phyloP scores from a whole-genome alignment of 1,140 invertebrate species.

The Saccostrea echinata region DNA sequence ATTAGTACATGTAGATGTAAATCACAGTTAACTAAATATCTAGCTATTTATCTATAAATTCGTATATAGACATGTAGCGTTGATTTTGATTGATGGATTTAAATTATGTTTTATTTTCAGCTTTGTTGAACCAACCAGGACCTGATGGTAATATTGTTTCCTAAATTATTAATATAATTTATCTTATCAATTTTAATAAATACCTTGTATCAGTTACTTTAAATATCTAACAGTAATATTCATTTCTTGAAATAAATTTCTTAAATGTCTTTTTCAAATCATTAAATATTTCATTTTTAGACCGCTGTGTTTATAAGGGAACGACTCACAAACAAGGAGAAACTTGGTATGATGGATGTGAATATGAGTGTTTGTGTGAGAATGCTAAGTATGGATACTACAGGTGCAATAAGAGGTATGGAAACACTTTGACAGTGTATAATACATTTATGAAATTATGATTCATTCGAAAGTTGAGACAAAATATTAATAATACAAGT shows the following conservation, averaged over 20 bases:
- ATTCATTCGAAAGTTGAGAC: too few relatives aligned
- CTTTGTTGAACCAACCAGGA: constrained; percentile 41
- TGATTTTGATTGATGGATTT: not conserved
- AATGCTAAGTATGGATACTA: constrained; percentile 70
- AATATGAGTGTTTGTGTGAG: constrained; percentile 70
- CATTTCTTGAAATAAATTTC: too few relatives aligned
- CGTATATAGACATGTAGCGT: not conserved
- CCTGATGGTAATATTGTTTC: not conserved
- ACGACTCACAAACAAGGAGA: constrained; percentile 67
- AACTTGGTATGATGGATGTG: constrained; percentile 69
- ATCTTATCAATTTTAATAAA: not conserved
- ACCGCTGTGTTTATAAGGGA: constrained; percentile 72
- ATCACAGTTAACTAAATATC: not conserved
- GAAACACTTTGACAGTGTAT: not conserved
- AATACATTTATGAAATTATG: too few relatives aligned
- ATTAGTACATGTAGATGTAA: not conserved
- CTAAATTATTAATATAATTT: not conserved
- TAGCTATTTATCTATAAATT: not conserved
- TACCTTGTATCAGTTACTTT: not conserved
- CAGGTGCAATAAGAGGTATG: constrained; percentile 66
- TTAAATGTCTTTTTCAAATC: not conserved
- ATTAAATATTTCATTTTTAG: constrained; percentile 16
- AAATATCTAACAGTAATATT: not conserved
- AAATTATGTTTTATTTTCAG: constrained; percentile 21
- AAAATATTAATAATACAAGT: too few relatives aligned